A percentile compares a stretch with the other conserved stretches of the same genome.
Evolutionary conservation across 2,113 vertebrate species (phyloP).

Genomic region (Oxyura jamaicensis): DNA sequence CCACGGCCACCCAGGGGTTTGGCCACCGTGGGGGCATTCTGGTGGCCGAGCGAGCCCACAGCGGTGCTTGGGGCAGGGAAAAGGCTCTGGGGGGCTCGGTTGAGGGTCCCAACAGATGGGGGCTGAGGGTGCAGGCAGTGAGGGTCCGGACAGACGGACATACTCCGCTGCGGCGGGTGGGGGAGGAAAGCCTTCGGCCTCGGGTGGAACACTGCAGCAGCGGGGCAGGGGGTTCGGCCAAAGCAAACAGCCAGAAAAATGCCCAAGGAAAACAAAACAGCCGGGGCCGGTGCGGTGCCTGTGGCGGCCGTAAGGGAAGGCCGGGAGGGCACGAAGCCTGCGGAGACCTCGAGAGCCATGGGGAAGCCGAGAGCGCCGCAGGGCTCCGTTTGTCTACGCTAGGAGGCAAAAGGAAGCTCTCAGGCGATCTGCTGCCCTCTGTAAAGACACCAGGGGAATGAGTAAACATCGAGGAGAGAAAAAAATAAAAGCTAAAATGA

Average conservation of each 20-base stretch:
- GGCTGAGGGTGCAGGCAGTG: not conserved
- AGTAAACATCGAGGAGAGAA: slow-evolving; percentile 32
- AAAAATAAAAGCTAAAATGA: not conserved
- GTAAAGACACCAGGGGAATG: slow-evolving; percentile 30
- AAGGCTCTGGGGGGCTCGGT: not conserved
- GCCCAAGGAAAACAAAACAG: not conserved
- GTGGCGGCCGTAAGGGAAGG: not conserved
- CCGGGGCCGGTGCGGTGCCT: accelerated
- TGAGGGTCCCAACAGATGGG: not conserved
- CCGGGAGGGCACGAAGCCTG: not conserved
- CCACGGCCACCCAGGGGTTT: not conserved
- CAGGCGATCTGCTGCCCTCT: not conserved
- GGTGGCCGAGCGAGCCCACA: not conserved
- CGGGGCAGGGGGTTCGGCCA: not conserved
- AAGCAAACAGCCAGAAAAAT: not conserved
- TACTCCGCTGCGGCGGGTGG: accelerated
- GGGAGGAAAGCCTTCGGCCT: not conserved
- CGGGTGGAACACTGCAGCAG: not conserved
- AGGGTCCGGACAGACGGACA: no score
- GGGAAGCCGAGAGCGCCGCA: not conserved
- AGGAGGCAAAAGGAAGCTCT: slow-evolving; percentile 26
- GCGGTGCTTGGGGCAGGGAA: accelerated
- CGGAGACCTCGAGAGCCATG: not conserved
- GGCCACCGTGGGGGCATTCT: not conserved
- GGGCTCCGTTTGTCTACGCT: not conserved